Evolutionary conservation across 2,113 vertebrate species (phyloP).

Genomic region (Alces alces): DNA sequence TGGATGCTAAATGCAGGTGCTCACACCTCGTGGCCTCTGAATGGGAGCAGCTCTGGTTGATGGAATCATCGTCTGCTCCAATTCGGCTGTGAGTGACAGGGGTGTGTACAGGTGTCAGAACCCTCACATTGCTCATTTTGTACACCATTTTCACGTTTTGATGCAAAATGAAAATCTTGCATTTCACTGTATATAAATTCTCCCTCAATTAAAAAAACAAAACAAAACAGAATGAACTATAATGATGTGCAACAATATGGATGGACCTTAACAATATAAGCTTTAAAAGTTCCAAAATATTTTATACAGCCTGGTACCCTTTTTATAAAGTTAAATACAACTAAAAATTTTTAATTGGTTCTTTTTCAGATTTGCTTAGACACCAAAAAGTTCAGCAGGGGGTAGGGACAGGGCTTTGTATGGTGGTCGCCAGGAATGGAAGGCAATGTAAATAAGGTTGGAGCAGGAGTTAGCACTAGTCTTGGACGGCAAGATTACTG

Average conservation of each 20-base stretch:
- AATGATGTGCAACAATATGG: not conserved
- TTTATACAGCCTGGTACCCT: not conserved
- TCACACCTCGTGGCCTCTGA: not conserved
- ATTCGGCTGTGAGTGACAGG: rapidly evolving
- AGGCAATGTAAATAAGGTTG: not conserved
- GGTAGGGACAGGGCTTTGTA: rapidly evolving
- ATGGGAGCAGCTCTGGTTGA: not conserved
- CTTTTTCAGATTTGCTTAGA: not conserved
- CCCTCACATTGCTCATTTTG: not conserved
- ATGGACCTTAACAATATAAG: not conserved
- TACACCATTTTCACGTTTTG: not conserved
- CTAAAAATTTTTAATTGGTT: not conserved
- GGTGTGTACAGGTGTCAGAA: not conserved
- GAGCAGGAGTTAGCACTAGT: not conserved
- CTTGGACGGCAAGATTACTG: rapidly evolving
- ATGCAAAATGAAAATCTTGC: not conserved
- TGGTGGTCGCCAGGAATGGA: not conserved
- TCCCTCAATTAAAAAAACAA: not conserved
- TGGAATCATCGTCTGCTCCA: rapidly evolving
- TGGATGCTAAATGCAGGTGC: not conserved
- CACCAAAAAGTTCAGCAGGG: not conserved
- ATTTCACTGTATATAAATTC: not conserved
- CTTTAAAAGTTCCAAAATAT: not conserved
- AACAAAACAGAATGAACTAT: not conserved
- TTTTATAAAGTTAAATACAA: not conserved